Conservation (phyloP, 2,113 vertebrate species). For the Eurystomus gularis region DNA sequence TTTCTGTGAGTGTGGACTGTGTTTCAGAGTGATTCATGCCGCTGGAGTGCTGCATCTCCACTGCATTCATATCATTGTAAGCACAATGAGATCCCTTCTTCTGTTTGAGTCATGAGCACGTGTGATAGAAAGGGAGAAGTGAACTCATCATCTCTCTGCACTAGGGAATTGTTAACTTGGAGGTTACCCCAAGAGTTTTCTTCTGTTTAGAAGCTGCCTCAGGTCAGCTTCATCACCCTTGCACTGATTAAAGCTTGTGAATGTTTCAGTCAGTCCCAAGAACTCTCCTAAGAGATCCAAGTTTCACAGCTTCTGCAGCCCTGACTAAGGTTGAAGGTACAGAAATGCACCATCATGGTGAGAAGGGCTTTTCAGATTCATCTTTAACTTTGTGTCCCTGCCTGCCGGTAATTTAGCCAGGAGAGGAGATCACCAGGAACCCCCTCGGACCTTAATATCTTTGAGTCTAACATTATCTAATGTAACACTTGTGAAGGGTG, state of each 20-base stretch:
- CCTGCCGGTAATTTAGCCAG: neutral
- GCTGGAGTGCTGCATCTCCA: neutral
- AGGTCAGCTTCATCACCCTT: neutral
- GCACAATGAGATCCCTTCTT: neutral
- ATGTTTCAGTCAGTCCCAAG: neutral
- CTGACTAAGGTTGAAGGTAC: neutral
- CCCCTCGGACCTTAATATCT: neutral
- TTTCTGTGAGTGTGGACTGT: neutral
- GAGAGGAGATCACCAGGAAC: neutral
- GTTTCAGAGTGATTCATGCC: neutral
- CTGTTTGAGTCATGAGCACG: neutral
- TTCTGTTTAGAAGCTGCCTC: neutral
- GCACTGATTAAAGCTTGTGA: neutral
- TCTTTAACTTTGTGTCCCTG: neutral
- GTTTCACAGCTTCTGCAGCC: neutral
- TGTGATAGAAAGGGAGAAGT: neutral
- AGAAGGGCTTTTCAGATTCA: neutral
- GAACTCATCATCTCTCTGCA: neutral
- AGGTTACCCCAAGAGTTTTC: neutral
- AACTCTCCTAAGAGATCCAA: neutral
- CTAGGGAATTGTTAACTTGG: neutral
- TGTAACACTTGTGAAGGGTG: neutral
- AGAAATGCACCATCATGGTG: neutral
- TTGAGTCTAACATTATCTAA: neutral
- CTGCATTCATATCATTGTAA: neutral